Evolutionary conservation across 2,888 invertebrate genomes (phyloP).

Genomic region (Agelastica alni): DNA sequence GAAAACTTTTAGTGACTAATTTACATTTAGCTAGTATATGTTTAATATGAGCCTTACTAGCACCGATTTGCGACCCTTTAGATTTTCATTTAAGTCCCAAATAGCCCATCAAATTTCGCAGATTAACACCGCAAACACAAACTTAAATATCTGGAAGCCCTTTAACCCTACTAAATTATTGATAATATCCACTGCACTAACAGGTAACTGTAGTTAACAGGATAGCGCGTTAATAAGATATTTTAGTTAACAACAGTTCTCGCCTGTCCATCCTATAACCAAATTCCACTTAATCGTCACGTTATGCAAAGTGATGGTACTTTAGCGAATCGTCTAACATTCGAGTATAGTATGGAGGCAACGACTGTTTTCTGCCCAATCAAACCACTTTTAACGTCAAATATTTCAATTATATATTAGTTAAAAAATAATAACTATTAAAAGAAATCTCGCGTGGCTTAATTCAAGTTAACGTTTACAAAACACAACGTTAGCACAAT

Average conservation of each 20-base stretch:
- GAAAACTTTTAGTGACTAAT: too few relatives aligned
- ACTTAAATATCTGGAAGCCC: constrained; percentile 5
- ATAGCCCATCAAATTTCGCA: not conserved
- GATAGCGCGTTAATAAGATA: constrained; percentile 30
- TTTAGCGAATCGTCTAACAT: constrained; percentile 25
- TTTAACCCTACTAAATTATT: constrained; percentile 15
- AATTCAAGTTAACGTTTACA: too few relatives aligned
- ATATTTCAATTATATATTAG: too few relatives aligned
- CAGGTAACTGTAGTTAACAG: constrained; percentile 10
- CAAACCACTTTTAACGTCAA: too few relatives aligned
- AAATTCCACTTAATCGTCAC: constrained; percentile 33
- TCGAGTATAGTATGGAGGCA: constrained; percentile 8
- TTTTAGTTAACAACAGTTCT: constrained; percentile 25
- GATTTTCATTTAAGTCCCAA: constrained; percentile 3
- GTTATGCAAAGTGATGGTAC: constrained; percentile 32
- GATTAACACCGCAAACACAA: constrained; percentile 9
- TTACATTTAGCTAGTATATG: too few relatives aligned
- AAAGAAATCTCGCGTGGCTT: too few relatives aligned
- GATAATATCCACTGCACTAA: constrained; percentile 14
- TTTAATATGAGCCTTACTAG: not conserved
- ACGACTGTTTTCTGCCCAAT: too few relatives aligned
- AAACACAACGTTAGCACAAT: too few relatives aligned
- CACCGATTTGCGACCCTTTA: not conserved
- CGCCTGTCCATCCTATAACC: constrained; percentile 32
- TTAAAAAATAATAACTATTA: too few relatives aligned